Evolutionary conservation across 2,113 vertebrate species (phyloP).

Genomic region (Tenebrosternarchus preto): DNA sequence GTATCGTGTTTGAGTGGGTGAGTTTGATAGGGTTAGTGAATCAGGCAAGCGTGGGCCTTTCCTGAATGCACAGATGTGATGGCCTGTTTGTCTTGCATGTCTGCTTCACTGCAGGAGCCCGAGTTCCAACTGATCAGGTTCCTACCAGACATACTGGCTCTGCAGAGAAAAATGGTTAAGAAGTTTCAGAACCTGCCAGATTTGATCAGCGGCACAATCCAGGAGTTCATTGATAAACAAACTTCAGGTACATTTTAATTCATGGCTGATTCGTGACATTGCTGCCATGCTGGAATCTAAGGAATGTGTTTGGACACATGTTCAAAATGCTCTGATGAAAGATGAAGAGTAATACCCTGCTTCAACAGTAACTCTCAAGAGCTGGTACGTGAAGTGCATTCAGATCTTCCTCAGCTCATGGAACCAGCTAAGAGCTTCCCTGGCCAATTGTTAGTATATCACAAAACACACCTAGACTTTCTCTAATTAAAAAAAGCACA

Average conservation of each 20-base stretch:
- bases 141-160: conserved; percentile 83
- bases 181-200: conserved; percentile 81
- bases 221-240: conserved; percentile 74
- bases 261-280: conserved; percentile 4
- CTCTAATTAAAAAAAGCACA: background rate
- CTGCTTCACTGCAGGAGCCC: conserved; percentile 72
- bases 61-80: background rate
- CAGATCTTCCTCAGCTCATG: conserved; percentile 79
- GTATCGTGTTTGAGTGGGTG: conserved; percentile 51
- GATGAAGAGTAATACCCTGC: background rate
- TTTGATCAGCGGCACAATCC: conserved; percentile 67
- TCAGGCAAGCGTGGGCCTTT: background rate
- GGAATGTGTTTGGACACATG: background rate
- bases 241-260: conserved; percentile 72
- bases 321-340: background rate
- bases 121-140: conserved; percentile 84
- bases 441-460: conserved; percentile 77
- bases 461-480: background rate
- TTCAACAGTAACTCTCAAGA: conserved; percentile 61
- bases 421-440: conserved; percentile 83
- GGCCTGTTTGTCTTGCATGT: background rate
- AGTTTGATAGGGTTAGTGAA: too few species aligned
- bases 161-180: conserved; percentile 85
- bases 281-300: background rate
- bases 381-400: conserved; percentile 69